These are phyloP conservation scores for Simalia tracyae DNA, from an alignment of 2,797 vertebrate species.

Conservation along the genomic window DNA sequence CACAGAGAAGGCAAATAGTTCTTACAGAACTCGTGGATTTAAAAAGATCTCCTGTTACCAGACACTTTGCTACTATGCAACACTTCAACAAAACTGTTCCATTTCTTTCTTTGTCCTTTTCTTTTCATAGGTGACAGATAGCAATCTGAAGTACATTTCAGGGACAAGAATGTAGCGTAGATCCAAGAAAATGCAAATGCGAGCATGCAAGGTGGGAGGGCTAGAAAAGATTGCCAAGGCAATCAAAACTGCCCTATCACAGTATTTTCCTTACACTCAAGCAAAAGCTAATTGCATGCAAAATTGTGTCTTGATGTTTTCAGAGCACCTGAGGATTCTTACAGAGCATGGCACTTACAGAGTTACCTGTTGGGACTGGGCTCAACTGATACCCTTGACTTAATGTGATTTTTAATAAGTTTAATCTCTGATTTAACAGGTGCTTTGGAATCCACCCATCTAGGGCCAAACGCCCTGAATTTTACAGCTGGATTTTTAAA, in stretches of 20 bases:
- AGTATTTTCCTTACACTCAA: rapidly evolving
- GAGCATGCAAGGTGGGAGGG: background rate
- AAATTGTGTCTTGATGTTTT: rapidly evolving
- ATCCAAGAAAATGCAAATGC: rapidly evolving
- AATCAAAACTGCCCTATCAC: rapidly evolving
- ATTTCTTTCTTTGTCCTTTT: constrained; percentile 14
- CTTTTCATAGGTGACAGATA: background rate
- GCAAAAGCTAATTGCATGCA: background rate
- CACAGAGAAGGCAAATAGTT: constrained; percentile 12
- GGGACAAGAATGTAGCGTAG: background rate
- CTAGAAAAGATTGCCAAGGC: background rate
- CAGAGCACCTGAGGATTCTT: background rate
- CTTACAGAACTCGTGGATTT: constrained; percentile 1
- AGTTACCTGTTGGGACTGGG: background rate
- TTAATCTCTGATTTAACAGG: background rate
- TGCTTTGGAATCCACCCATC: constrained; percentile 9
- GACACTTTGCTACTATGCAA: constrained; percentile 53
- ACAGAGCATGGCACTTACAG: rapidly evolving
- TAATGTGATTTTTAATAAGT: background rate
- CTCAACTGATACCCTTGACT: background rate
- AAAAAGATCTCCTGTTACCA: background rate
- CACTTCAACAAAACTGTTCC: background rate
- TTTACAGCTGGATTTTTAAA: background rate
- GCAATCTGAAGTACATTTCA: background rate
- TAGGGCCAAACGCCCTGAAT: constrained; percentile 3